These are phyloP conservation scores for Alviniconcha marisindica DNA, from an alignment of 1,140 invertebrate genomes.

Conservation along the genomic window DNA sequence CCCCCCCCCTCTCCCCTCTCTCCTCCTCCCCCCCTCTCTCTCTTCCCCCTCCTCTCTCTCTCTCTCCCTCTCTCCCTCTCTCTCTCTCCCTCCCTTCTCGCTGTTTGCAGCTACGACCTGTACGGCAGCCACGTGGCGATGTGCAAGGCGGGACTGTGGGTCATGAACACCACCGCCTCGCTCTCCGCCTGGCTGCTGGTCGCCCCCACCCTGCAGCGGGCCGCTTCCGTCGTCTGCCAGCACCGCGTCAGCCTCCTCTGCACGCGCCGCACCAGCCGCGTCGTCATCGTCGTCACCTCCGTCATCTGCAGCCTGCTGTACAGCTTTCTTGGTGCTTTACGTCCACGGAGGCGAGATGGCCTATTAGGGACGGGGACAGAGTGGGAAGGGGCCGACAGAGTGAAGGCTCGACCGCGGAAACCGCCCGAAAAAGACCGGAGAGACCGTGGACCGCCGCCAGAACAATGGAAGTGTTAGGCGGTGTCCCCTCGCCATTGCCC, in stretches of 20 bases:
- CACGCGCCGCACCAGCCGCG: conserved; percentile 11
- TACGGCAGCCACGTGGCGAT: conserved; percentile 27
- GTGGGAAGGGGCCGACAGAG: too few species aligned
- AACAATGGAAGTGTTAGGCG: too few species aligned
- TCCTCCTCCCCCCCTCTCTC: conserved; percentile 34
- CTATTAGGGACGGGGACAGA: too few species aligned
- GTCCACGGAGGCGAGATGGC: too few species aligned
- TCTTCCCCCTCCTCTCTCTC: conserved; percentile 39
- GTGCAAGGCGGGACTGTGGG: conserved; percentile 41
- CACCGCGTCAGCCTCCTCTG: conserved; percentile 28
- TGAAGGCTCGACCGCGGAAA: too few species aligned
- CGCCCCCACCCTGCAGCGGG: too few species aligned
- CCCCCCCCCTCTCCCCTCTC: conserved; percentile 31
- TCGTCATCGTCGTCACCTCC: conserved; percentile 27
- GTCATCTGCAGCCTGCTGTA: conserved; percentile 22
- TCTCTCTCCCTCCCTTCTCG: conserved; percentile 43
- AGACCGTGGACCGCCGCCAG: too few species aligned
- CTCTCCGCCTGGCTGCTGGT: conserved; percentile 52
- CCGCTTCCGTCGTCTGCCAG: conserved; percentile 33
- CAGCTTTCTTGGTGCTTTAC: too few species aligned
- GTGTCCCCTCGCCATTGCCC: too few species aligned
- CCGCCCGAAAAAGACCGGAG: too few species aligned
- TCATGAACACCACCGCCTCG: conserved; percentile 35
- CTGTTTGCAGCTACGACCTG: conserved; percentile 32
- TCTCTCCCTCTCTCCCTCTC: too few species aligned